These are phyloP conservation scores for Drosophila watanabei DNA, from an alignment of 1,140 invertebrate genomes.

Conservation along the genomic window DNA sequence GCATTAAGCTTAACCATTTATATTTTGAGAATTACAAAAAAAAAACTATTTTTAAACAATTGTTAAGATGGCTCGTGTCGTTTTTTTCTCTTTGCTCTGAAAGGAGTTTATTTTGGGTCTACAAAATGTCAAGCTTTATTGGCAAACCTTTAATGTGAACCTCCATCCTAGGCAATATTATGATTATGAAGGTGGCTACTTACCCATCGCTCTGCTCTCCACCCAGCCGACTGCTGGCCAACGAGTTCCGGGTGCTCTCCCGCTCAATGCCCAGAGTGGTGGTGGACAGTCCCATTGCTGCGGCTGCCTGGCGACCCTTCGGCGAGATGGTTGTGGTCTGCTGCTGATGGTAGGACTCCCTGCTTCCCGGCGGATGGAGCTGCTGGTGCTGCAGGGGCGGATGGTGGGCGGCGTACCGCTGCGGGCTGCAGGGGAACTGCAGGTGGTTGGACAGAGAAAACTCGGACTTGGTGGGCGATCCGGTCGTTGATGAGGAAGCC, in stretches of 20 bases:
- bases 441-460: constrained; percentile 78
- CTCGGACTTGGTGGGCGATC: constrained; percentile 82
- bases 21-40: background rate
- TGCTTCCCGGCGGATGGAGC: constrained; percentile 38
- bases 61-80: background rate
- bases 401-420: constrained; percentile 63
- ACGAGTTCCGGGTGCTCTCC: constrained; percentile 69
- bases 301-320: constrained; percentile 51
- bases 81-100: background rate
- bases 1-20: background rate
- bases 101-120: background rate
- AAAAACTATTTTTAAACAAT: background rate
- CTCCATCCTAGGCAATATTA: constrained; percentile 8
- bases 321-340: constrained; percentile 37
- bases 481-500: constrained; percentile 86
- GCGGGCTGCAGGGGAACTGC: constrained; percentile 67
- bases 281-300: constrained; percentile 48
- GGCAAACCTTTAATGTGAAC: background rate
- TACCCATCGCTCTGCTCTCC: constrained; percentile 73
- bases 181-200: constrained; percentile 24
- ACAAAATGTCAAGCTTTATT: background rate
- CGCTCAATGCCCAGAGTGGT: constrained; percentile 61
- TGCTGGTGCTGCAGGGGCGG: constrained; percentile 46
- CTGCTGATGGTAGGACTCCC: constrained; percentile 51
- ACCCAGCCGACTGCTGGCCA: constrained; percentile 69